Conservation (phyloP, 2,888 invertebrate species). For the Bruchidius siliquastri region DNA sequence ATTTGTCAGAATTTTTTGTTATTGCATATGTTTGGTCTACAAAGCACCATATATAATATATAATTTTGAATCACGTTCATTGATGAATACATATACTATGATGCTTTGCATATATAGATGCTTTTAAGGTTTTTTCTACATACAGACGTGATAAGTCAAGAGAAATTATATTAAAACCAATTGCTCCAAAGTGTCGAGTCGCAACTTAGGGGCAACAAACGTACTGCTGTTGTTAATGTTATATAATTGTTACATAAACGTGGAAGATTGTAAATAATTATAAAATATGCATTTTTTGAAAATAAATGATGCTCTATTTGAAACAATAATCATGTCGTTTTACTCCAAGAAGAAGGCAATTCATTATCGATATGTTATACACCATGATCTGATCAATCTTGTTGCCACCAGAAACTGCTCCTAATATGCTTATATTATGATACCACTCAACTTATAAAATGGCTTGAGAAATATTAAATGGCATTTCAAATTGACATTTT, state of each 20-base stretch:
- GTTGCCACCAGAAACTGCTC: no score
- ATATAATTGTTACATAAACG: slow-evolving; percentile 67
- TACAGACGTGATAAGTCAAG: neutral
- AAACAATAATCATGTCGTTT: slow-evolving; percentile 13
- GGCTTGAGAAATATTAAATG: no score
- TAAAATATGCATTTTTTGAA: slow-evolving; percentile 44
- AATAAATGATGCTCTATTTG: slow-evolving; percentile 32
- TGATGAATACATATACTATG: neutral
- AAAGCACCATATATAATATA: neutral
- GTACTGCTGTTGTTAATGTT: slow-evolving; percentile 72
- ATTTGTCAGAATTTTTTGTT: neutral
- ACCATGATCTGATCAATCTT: no score
- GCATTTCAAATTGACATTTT: no score
- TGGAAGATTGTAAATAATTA: slow-evolving; percentile 60
- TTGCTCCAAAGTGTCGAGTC: neutral
- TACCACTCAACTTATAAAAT: no score
- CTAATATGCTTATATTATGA: no score
- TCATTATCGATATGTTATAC: no score
- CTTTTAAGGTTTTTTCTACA: neutral
- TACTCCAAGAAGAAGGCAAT: no score
- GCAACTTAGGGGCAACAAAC: slow-evolving; percentile 36
- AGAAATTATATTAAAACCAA: neutral
- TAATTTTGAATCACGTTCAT: neutral
- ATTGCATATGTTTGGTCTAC: neutral
- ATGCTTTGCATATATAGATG: neutral